Evolutionary conservation across 2,797 vertebrate genomes (phyloP), one percentile per base, ranked within the genome.

Genomic region (Melanotaenia nigrans): DNA sequence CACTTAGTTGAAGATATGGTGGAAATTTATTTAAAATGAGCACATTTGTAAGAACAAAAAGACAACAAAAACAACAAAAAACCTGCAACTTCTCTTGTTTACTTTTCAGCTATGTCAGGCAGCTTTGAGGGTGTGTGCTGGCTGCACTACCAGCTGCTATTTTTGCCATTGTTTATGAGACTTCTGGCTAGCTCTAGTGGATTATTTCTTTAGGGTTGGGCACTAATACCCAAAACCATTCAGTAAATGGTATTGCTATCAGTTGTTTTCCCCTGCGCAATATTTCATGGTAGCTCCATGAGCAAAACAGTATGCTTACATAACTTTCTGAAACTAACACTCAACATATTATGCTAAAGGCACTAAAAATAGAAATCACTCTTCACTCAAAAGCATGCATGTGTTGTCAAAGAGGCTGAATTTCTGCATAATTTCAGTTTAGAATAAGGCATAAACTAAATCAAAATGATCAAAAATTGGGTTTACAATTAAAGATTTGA

Each of bases 161-260:
- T 92, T 88, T 78, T 82, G 85, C 85, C 75, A 18, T 42, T 85
- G 89, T 86, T 85, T 87, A 85, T 84, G 80, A 79, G 83, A 63
- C 68, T 71, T 70, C 72, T 68, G 79, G 68, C 75, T 58, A 77
- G 76, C 71, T 87, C 78, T 71, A 74, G 79, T 77, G 71, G 38
- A 58, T 79, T 58, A 73, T 86, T 81, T 11, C 73, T 55, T 83
- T 69, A 63, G 82, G 77, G 85, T 47, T 82, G 76, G 82, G 72
- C 83, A 53, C 79, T 83, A 83, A 89, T 77, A 77, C 69, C 82
- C 54, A 68, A 56, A 89, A 76, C 56, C 77, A 58, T 79, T 83
- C 66, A 83, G 51, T 73, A 11, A 70, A 82, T 70, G 68, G 49
- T 72, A 35, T 77, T 0, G 11, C 79, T 79, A 62, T 81, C 77